Conservation (phyloP, 2,888 invertebrate species). For the Chromoteleia sp. region DNA sequence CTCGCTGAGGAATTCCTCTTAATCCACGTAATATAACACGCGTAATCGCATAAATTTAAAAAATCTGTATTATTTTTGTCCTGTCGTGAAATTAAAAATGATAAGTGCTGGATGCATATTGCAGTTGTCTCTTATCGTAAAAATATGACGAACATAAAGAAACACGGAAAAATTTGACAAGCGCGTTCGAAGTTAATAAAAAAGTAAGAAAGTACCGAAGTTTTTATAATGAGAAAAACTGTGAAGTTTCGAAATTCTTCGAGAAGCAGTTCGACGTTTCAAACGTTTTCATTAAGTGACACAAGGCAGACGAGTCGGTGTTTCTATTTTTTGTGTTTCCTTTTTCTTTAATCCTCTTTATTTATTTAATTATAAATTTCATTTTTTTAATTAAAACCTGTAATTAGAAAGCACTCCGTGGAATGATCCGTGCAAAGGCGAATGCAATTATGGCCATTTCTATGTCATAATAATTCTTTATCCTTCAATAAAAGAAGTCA, state of each 20-base stretch:
- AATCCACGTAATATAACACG: slow-evolving; percentile 5
- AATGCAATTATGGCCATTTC: slow-evolving; percentile 5
- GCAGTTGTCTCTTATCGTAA: too few relatives aligned
- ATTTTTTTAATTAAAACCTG: background rate
- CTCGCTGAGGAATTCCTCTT: slow-evolving; percentile 7
- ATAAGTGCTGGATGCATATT: too few relatives aligned
- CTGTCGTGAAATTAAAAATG: too few relatives aligned
- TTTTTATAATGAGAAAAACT: slow-evolving; percentile 1
- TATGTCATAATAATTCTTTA: slow-evolving; percentile 24
- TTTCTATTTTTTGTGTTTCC: too few relatives aligned
- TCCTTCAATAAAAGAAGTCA: slow-evolving; percentile 21
- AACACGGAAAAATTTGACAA: slow-evolving; percentile 5
- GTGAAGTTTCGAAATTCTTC: slow-evolving; percentile 39
- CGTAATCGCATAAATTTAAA: slow-evolving; percentile 5
- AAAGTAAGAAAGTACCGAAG: background rate
- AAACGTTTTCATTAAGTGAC: slow-evolving; percentile 43
- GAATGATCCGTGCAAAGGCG: background rate
- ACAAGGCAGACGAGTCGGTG: slow-evolving; percentile 1
- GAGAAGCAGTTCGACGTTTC: slow-evolving; percentile 18
- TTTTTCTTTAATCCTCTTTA: background rate
- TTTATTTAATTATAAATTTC: too few relatives aligned
- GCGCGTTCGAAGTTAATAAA: slow-evolving; percentile 1
- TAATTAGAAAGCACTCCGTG: slow-evolving; percentile 16
- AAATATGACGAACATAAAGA: too few relatives aligned
- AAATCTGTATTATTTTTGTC: too few relatives aligned